Conservation (phyloP, 2,797 vertebrate species). For the Etheostoma nigrum region DNA sequence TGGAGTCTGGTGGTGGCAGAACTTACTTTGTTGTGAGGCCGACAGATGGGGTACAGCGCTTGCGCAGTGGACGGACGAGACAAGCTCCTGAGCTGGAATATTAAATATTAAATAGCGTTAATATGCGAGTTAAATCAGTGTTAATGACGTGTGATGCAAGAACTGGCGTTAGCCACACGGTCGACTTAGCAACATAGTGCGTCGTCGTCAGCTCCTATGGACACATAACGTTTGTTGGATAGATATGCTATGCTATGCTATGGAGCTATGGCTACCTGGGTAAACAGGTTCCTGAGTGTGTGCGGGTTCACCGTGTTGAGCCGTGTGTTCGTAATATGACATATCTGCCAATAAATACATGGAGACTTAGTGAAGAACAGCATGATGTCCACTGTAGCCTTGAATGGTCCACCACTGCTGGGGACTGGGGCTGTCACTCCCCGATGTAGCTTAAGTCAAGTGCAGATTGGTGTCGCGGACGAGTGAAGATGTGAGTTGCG, state of each 20-base stretch:
- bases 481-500: too few relatives aligned
- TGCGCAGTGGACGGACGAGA: not conserved
- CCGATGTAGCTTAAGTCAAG: too few relatives aligned
- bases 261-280: constrained; percentile 37
- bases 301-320: not conserved
- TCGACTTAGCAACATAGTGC: not conserved
- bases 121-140: rapidly evolving
- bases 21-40: constrained; percentile 7
- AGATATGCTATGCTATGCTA: too few relatives aligned
- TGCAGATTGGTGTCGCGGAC: too few relatives aligned
- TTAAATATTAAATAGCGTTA: not conserved
- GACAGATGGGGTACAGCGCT: not conserved
- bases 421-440: too few relatives aligned
- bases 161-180: not conserved
- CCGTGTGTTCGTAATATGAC: not conserved
- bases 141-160: not conserved
- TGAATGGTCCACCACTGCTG: too few relatives aligned
- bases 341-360: not conserved
- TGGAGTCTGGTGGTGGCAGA: rapidly evolving
- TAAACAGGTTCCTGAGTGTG: not conserved
- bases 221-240: not conserved
- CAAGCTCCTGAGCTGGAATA: constrained; percentile 33
- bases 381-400: not conserved
- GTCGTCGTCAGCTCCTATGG: too few relatives aligned
- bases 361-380: not conserved